These are phyloP conservation scores for Lypha dubia DNA, from an alignment of 2,888 invertebrate genomes.

Conservation along the genomic window DNA sequence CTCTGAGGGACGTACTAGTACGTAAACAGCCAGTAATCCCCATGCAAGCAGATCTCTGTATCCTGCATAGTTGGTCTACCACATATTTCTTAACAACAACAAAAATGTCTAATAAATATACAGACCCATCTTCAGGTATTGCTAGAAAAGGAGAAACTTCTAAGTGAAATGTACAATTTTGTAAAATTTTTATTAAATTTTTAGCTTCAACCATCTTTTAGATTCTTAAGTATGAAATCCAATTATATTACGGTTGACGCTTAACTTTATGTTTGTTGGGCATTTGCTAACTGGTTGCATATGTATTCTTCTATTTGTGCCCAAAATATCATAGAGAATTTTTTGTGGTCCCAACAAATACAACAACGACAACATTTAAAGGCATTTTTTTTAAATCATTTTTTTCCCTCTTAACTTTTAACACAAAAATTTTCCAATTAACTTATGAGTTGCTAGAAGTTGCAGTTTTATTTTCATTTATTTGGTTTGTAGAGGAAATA, in stretches of 20 bases:
- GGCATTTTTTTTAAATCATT: slow-evolving; percentile 13
- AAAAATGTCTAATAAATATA: no score
- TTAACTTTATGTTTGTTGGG: background rate
- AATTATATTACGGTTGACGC: background rate
- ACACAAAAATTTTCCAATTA: slow-evolving; percentile 68
- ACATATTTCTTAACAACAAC: no score
- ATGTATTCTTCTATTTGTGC: slow-evolving; percentile 31
- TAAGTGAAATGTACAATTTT: no score
- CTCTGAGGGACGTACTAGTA: no score
- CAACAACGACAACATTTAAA: slow-evolving; percentile 23
- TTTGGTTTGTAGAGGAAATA: slow-evolving; percentile 39
- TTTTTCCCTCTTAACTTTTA: slow-evolving; percentile 49
- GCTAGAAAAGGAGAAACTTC: no score
- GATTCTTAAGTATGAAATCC: no score
- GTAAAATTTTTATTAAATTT: no score
- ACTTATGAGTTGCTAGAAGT: slow-evolving; percentile 63
- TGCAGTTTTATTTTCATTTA: slow-evolving; percentile 36
- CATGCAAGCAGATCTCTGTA: no score
- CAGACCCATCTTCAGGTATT: no score
- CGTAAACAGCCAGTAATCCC: no score
- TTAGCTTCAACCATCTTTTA: no score
- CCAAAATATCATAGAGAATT: slow-evolving; percentile 60
- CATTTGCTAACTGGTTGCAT: slow-evolving; percentile 5
- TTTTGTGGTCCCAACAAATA: slow-evolving; percentile 46
- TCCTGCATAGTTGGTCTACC: no score